Evolutionary conservation across 92 coral and sea anemone genomes (phyloP), one percentile per base, ranked within the genome.

Genomic region (Palythoa grandiflora): DNA sequence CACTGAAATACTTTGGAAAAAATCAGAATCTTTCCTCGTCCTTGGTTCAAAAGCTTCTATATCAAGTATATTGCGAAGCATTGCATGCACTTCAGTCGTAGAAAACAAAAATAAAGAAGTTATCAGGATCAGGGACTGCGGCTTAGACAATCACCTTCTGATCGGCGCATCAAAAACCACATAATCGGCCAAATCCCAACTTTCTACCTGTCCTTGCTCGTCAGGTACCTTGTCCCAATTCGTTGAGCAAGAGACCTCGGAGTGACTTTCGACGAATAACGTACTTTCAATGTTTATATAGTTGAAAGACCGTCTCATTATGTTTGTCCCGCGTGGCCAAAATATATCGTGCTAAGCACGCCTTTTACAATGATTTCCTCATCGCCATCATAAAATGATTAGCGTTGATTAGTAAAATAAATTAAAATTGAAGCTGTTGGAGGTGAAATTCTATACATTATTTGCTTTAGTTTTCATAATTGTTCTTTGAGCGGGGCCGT

Each of bases 131-230:
- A 73, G 84, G 37, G 61, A 87, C 73, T 77, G 77, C 77, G 76
- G 84, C 19, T 77, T 77, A 40, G 36, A 77, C 6, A 87, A 87
- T 55, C 35, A 5, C 48, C 84, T 87, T 1, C 76, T 77, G 7
- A 78, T 44, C n/a, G 77, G 77, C 75, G 85, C 85, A 78, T 50
- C 78, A 5, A 87, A 78, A 60, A 87, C 70, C 90, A 78, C 40
- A 77, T 78, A 68, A 77, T 68, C 17, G 11, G 71, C 78, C 47
- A 87, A 78, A 5, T 70, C 68, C 71, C 85, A 57, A 44, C 78
- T 20, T 87, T 78, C 71, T 35, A 83, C 39, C 70, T 87, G 70
- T 78, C 90, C 55, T 77, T 87, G 36, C 51, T 87, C 1, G 85
- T 78, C 2, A 87, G 78, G 47, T 71, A 78, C 38, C 77, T 66